A percentile compares a stretch with the other conserved stretches of the same genome.
phyloP scores from a whole-genome alignment of 2,113 vertebrate genomes.

The Clarias gariepinus region DNA sequence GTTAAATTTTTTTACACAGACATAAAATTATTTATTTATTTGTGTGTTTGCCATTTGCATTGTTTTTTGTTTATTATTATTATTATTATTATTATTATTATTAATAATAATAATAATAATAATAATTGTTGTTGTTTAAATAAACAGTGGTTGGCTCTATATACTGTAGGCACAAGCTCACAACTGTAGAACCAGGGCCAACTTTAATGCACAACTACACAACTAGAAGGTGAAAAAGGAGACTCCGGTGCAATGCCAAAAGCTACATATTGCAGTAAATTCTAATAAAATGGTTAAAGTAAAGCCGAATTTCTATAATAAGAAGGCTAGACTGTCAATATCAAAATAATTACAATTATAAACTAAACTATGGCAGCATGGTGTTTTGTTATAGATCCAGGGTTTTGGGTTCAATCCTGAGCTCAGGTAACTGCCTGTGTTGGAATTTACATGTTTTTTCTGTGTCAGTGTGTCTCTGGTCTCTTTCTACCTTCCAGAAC shows the following conservation, averaged over 20 bases:
- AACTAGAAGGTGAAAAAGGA: background rate
- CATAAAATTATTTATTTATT: background rate
- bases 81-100: no score
- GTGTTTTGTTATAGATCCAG: background rate
- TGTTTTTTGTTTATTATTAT: background rate
- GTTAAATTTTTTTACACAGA: conserved; percentile 14
- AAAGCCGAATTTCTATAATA: background rate
- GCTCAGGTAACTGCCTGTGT: background rate
- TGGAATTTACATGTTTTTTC: background rate
- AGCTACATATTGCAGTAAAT: background rate
- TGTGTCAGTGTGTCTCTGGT: background rate
- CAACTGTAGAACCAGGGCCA: background rate
- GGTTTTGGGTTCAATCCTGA: background rate
- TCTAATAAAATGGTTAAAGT: background rate
- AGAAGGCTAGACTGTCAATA: background rate
- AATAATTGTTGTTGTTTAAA: background rate
- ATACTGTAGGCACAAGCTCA: background rate
- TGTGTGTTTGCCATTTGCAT: background rate
- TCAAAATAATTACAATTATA: background rate
- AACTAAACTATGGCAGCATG: background rate
- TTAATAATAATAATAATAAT: no score
- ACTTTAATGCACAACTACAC: background rate
- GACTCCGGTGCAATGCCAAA: background rate
- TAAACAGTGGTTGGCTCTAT: background rate
- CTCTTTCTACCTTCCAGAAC: background rate